Evolutionary conservation across 2,113 vertebrate genomes (phyloP), one percentile per base, ranked within the genome.

Genomic region (Antidorcas marsupialis): DNA sequence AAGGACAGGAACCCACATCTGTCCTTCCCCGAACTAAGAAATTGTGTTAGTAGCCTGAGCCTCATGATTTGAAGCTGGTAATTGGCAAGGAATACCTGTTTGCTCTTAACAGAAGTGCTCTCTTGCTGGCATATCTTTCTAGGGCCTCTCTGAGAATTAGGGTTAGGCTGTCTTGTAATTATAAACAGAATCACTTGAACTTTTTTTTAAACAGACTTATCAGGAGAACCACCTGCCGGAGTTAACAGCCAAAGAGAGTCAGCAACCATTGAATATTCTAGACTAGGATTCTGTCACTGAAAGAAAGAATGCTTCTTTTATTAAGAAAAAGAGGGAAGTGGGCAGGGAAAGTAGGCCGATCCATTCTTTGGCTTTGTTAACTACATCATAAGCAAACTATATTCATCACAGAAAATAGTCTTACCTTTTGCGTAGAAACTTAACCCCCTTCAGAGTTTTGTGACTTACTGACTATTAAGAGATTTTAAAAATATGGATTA

Each of bases 231-330:
- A 71, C 89, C 82, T 91, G 64, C 67, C 89, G 28, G 45, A 95
- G 93, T 91, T 92, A 96, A 96, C 30, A 94, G 59, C 78, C 98
- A 97, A 16, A 52, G 52, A 47, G 74, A 94, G 86, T 81, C 33
- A 87, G 62, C 78, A 92, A 74, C 53, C 17, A 6, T 86, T 90
- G 16, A 59, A 59, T 92, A 64, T 52, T 59, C 57, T 76, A 53
- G 39, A 62, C 92, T 89, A 74, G 92, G 36, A 84, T 53, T 71
- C 62, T 95, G 7, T 89, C 55, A 39, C 12, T 81, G 36, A 87
- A 88, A 55, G 60, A 53, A 90, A 94, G 71, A 92, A 81, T 84
- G 36, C 7, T 94, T 92, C 90, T 81, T 71, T 74, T 94, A 60
- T 91, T 87, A 67, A 30, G 78, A 89, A 81, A 57, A 59, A 71